A percentile compares a stretch with the other conserved stretches of the same genome.
Evolutionary conservation across 2,888 invertebrate genomes (phyloP).

Genomic region (Meta bourneti): DNA sequence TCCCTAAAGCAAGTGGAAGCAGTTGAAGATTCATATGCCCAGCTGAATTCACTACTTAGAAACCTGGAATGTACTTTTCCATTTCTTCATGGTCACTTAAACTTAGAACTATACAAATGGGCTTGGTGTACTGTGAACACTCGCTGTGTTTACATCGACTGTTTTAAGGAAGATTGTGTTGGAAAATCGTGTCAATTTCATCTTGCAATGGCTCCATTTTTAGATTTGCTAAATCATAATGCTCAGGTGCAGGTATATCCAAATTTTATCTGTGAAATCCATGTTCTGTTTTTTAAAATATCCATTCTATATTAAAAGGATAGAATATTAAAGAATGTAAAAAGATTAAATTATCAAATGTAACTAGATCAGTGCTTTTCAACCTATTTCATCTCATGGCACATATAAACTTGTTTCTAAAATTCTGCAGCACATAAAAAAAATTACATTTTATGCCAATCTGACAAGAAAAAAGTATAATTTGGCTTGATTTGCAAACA

Average conservation of each 20-base stretch:
- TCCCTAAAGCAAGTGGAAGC: slow-evolving; percentile 18
- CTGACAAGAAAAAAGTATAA: too few relatives aligned
- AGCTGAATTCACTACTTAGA: slow-evolving; percentile 26
- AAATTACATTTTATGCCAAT: too few relatives aligned
- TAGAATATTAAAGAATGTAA: too few relatives aligned
- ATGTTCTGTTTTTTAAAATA: background rate
- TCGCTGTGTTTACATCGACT: slow-evolving; percentile 88
- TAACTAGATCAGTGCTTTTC: too few relatives aligned
- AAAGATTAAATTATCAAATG: too few relatives aligned
- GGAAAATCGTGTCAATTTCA: slow-evolving; percentile 43
- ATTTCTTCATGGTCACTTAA: slow-evolving; percentile 83
- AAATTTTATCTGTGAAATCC: background rate
- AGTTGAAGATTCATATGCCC: slow-evolving; percentile 25
- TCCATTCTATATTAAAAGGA: background rate
- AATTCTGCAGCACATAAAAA: too few relatives aligned
- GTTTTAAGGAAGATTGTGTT: slow-evolving; percentile 80
- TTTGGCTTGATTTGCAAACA: too few relatives aligned
- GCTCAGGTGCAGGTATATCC: slow-evolving; percentile 56
- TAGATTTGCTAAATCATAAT: slow-evolving; percentile 93
- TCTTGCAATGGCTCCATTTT: slow-evolving; percentile 89
- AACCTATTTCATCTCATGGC: too few relatives aligned
- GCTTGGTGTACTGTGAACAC: slow-evolving; percentile 92
- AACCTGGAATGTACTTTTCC: slow-evolving; percentile 82
- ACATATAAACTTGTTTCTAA: too few relatives aligned
- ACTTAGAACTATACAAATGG: slow-evolving; percentile 86